Percentiles rank a stretch among this genome's conserved stretches.
Evolutionary conservation across 2,113 vertebrate genomes (phyloP).

Genomic region (Alaudala cheleensis): DNA sequence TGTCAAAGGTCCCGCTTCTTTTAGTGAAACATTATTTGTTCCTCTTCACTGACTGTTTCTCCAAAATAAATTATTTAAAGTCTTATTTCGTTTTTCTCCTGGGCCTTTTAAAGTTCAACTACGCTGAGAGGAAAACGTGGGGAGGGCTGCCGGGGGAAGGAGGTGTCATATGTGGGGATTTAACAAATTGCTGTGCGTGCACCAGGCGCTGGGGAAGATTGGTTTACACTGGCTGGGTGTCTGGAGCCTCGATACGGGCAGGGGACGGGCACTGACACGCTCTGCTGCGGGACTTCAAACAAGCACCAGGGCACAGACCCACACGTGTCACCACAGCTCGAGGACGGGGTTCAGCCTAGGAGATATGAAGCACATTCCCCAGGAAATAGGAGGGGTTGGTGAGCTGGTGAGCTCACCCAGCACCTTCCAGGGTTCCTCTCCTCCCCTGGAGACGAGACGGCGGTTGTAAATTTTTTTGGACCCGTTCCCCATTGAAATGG

Average conservation of each 20-base stretch:
- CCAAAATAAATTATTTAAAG: slow-evolving; percentile 99
- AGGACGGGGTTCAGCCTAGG: not conserved
- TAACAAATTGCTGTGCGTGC: not conserved
- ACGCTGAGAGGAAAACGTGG: slow-evolving; percentile 50
- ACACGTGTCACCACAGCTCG: not conserved
- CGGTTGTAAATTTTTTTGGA: not conserved
- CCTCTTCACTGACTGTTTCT: slow-evolving; percentile 98
- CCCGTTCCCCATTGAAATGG: not conserved
- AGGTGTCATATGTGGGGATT: slow-evolving; percentile 31
- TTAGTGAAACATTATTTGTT: slow-evolving; percentile 99
- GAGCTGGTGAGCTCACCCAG: not conserved
- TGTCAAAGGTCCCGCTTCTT: slow-evolving; percentile 89
- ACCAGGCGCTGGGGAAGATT: not conserved
- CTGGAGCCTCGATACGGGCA: not conserved
- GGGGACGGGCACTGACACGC: not conserved
- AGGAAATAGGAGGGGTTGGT: not conserved
- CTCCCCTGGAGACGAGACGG: not conserved
- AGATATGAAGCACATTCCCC: not conserved
- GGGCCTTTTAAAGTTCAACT: slow-evolving; percentile 89
- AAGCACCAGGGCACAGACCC: not conserved
- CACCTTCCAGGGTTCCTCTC: slow-evolving; percentile 23
- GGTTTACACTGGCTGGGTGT: not conserved
- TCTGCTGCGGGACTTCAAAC: not conserved
- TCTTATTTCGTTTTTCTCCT: slow-evolving; percentile 87
- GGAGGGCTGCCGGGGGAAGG: not conserved